Base-by-base conservation (phyloP, 2,888 invertebrate genomes). In the Coecobrya sp. region DNA sequence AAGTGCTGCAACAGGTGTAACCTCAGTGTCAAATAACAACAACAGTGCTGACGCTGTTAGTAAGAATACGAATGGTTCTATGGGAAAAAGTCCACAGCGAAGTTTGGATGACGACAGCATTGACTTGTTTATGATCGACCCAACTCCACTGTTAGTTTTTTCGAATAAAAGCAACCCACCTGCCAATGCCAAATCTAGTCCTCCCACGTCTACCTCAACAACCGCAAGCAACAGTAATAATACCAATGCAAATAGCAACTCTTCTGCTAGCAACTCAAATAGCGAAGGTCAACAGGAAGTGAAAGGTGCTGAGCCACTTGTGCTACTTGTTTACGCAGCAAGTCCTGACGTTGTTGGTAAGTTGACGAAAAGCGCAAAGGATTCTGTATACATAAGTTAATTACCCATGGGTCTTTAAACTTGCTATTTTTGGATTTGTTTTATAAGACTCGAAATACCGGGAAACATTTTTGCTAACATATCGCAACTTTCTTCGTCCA, bases 391-490 rank as follows among this genome's bases (percentile, higher is more conserved):
- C 25, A 27, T 65, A 49, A 49, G 49, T 7, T 13, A 49, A 49
- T 1, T 1, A 49, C 10, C 13, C 11, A 49, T 65, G 19, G 19
- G 11, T 27, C n/a, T n/a, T n/a, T n/a, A n/a, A n/a, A n/a, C n/a
- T 70, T 68, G 59, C 62, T 10, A 49, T 81, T 68, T 68, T 27
- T 30, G 11, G 30, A 30, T 55, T 19, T n/a, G 0, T 1, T 16
- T 27, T 95, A 96, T 27, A 96, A 98, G 98, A 98, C 96, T 98
- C 98, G 96, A 97, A 98, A 96, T 99, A 98, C 96, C 98, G 99
- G 96, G 99, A 99, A 96, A 99, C 99, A 94, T 99, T 99, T 96
- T 97, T 99, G 95, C 98, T 99, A 87, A 99, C 99, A 93, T 99
- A 99, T 96, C 97, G 99, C 95, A 99, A 99, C 93, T 99, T 99